phyloP scores from a whole-genome alignment of 2,113 vertebrate species.

The Sapajus apella region DNA sequence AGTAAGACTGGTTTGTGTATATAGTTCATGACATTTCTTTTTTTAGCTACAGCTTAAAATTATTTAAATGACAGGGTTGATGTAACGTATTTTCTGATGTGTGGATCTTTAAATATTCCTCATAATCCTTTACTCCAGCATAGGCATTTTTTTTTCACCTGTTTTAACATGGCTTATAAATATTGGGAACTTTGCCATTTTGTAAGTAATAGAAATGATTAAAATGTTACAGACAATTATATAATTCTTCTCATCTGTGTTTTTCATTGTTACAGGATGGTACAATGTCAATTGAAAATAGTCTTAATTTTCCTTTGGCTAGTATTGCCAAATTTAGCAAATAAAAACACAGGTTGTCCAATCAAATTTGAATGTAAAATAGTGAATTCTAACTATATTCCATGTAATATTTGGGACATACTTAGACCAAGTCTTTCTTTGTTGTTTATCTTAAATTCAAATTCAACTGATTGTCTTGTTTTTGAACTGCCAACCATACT shows the following conservation, averaged over 20 bases:
- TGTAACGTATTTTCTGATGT: neutral
- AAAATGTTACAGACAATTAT: neutral
- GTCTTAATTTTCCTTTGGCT: slow-evolving; percentile 20
- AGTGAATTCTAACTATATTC: slow-evolving; percentile 6
- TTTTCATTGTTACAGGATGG: neutral
- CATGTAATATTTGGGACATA: neutral
- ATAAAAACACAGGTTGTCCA: neutral
- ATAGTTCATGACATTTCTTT: neutral
- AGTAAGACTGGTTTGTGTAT: neutral
- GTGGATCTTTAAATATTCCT: neutral
- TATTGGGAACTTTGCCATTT: neutral
- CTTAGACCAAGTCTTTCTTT: neutral
- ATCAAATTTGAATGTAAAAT: slow-evolving; percentile 50
- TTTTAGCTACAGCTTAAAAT: neutral
- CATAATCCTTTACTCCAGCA: neutral
- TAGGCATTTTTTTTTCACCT: neutral
- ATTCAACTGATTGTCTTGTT: neutral
- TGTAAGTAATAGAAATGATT: neutral
- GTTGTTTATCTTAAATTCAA: neutral
- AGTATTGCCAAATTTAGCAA: neutral
- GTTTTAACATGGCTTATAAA: neutral
- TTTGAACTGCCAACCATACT: neutral
- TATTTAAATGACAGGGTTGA: neutral
- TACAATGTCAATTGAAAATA: neutral
- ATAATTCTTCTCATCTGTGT: neutral